Conservation (phyloP, 2,797 vertebrate genomes). For the Propithecus deckenii region DNA sequence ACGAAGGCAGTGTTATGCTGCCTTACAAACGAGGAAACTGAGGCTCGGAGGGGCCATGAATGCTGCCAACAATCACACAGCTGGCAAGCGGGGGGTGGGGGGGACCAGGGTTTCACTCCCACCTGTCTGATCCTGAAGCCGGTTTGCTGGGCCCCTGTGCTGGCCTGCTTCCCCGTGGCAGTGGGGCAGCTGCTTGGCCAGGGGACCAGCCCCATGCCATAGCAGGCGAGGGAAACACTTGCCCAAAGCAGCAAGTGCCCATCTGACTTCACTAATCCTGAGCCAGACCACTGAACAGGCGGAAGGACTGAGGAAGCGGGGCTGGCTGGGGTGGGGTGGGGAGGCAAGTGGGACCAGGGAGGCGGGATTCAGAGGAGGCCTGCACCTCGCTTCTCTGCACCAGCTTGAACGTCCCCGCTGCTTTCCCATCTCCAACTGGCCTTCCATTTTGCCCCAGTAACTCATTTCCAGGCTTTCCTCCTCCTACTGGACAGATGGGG, state of each 20-base stretch:
- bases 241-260: background rate
- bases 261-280: background rate
- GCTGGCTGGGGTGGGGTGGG: constrained; percentile 44
- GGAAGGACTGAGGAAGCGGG: background rate
- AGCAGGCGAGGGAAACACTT: background rate
- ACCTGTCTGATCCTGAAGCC: background rate
- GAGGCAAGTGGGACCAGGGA: background rate
- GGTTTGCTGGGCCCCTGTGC: background rate
- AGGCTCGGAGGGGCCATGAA: background rate
- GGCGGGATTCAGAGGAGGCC: constrained; percentile 56
- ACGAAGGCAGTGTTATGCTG: background rate
- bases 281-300: background rate
- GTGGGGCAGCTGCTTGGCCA: background rate
- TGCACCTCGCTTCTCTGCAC: background rate
- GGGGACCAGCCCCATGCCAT: background rate
- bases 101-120: background rate
- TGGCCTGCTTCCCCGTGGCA: background rate
- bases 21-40: background rate
- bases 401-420: no score
- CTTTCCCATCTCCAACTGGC: background rate
- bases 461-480: background rate
- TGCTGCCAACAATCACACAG: background rate
- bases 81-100: no score
- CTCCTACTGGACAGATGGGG: background rate
- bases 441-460: background rate